A percentile compares a stretch with the other conserved stretches of the same genome.
Conservation (phyloP, 2,797 vertebrate species). For the Urophycis tenuis region DNA sequence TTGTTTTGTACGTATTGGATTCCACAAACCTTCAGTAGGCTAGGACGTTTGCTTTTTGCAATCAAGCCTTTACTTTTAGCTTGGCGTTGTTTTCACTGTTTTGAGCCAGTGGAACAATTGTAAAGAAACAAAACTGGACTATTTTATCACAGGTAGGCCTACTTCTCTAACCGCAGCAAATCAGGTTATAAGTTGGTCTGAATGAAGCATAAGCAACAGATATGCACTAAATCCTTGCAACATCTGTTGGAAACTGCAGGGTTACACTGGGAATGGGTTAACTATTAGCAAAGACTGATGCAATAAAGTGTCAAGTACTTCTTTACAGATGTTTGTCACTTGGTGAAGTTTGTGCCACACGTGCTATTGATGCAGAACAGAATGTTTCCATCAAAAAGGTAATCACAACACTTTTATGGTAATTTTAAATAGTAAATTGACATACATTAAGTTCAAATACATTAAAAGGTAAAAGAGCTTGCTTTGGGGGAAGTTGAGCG, state of each 20-base stretch:
- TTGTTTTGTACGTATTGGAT: neutral
- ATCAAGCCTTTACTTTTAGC: neutral
- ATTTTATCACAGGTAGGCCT: slow-evolving; percentile 31
- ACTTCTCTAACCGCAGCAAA: slow-evolving; percentile 23
- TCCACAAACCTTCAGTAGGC: neutral
- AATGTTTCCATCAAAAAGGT: neutral
- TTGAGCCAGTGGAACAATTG: slow-evolving; percentile 28
- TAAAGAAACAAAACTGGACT: slow-evolving; percentile 32
- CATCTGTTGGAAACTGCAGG: slow-evolving; percentile 26
- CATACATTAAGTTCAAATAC: neutral
- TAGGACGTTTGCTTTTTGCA: neutral
- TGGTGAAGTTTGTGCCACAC: neutral
- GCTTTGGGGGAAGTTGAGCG: neutral
- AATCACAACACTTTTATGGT: neutral
- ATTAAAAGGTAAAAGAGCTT: neutral
- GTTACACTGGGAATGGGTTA: slow-evolving; percentile 26
- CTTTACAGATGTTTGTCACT: slow-evolving; percentile 25
- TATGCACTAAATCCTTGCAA: slow-evolving; percentile 29
- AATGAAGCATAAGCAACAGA: slow-evolving; percentile 18
- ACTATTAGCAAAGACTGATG: slow-evolving; percentile 50
- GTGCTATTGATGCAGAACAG: neutral
- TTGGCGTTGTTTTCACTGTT: slow-evolving; percentile 13
- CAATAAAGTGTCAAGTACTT: slow-evolving; percentile 57
- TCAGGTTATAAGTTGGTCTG: slow-evolving; percentile 20
- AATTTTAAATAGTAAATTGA: slow-evolving; percentile 28